A percentile compares a stretch with the other conserved stretches of the same genome.
phyloP scores from a whole-genome alignment of 1,140 invertebrate genomes.

The Dinothrombium tinctorium region DNA sequence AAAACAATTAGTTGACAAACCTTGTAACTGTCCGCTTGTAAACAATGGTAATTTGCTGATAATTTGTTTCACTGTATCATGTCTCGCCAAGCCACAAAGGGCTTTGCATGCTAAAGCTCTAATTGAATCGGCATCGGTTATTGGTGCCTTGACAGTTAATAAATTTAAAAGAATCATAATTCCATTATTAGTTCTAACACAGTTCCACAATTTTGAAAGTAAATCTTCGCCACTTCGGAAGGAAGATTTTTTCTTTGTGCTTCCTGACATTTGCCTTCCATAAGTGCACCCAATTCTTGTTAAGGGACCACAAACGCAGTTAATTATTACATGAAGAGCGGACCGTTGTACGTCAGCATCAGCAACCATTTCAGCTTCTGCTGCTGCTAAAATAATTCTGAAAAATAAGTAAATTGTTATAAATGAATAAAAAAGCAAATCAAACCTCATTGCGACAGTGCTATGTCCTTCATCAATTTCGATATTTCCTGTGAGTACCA shows the following conservation, averaged over 20 bases:
- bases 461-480: not conserved
- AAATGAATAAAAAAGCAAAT: not conserved
- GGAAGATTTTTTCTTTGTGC: conserved; percentile 5
- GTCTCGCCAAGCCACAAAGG: conserved; percentile 66
- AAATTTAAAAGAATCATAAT: conserved; percentile 51
- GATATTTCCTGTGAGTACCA: conserved; percentile 49
- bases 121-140: conserved; percentile 86
- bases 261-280: conserved; percentile 26
- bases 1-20: no score
- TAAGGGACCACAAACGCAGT: conserved; percentile 75
- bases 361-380: conserved; percentile 57
- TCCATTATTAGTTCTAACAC: conserved; percentile 74
- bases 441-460: conserved; percentile 1
- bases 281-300: conserved; percentile 34
- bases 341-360: conserved; percentile 77
- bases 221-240: conserved; percentile 49
- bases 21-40: conserved; percentile 70
- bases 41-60: conserved; percentile 85
- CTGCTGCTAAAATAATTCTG: conserved; percentile 44
- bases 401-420: conserved; percentile 13
- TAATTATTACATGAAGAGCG: conserved; percentile 61
- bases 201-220: conserved; percentile 74
- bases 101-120: conserved; percentile 66
- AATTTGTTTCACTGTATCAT: conserved; percentile 76
- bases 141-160: conserved; percentile 72